Conservation (phyloP, 2,797 vertebrate species). For the Melanotaenia parkinsoni region DNA sequence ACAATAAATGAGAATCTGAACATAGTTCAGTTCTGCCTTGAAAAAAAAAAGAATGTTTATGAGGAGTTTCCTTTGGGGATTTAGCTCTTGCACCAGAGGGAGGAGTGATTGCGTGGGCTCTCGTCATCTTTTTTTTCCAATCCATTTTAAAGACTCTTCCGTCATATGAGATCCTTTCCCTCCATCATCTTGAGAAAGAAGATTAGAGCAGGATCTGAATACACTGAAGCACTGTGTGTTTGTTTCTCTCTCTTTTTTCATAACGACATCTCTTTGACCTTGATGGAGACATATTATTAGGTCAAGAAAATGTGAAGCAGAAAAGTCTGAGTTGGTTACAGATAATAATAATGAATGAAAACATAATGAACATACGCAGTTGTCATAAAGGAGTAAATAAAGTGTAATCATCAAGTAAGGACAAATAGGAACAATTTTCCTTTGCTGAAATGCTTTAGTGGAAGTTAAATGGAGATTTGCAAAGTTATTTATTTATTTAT, state of each 20-base stretch:
- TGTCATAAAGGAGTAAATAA: conserved; percentile 39
- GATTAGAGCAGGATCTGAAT: conserved; percentile 70
- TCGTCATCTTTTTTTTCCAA: conserved; percentile 70
- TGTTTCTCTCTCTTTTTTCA: conserved; percentile 1
- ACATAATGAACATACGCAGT: conserved; percentile 29
- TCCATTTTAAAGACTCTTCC: conserved; percentile 70
- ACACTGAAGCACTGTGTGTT: conserved; percentile 42
- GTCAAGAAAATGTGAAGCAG: conserved; percentile 33
- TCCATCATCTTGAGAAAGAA: conserved; percentile 65
- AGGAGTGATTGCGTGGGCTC: conserved; percentile 76
- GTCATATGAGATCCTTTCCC: conserved; percentile 67
- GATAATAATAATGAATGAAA: conserved; percentile 36
- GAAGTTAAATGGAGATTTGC: neutral
- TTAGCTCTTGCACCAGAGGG: conserved; percentile 78
- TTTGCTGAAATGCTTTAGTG: neutral
- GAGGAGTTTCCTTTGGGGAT: conserved; percentile 77
- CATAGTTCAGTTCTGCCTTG: conserved; percentile 57
- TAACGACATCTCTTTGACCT: conserved; percentile 55
- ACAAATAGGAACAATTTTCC: conserved; percentile 28
- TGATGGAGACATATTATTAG: conserved; percentile 49
- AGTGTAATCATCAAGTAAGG: conserved; percentile 40
- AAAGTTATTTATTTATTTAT: neutral
- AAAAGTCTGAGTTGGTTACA: conserved; percentile 22
- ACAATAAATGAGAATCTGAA: conserved; percentile 70
- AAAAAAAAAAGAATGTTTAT: conserved; percentile 78